Evolutionary conservation across 2,113 vertebrate genomes (phyloP), one percentile per base, ranked within the genome.

Genomic region (Perca flavescens): DNA sequence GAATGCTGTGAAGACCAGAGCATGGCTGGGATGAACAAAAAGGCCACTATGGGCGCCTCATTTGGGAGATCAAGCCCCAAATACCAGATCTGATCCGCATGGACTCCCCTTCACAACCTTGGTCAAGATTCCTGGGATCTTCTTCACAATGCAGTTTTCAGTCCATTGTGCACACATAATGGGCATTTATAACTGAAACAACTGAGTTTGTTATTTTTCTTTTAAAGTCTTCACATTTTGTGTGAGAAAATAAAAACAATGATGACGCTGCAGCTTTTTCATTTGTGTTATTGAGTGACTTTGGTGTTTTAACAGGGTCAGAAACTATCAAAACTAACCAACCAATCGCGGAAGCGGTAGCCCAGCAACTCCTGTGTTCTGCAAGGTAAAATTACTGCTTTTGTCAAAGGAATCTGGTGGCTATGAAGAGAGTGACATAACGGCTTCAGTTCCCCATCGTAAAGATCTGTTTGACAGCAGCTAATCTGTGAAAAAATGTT

Each of bases 1-100:
- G 49, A 82, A 86, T 9, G 47, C 21, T 40, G 46, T 10, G 75
- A 74, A 74, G 73, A 81, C 70, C 53, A 54, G n/a, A 40, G 54
- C 77, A 68, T 28, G 25, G 70, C 64, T 54, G 80, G 28, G 63
- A 73, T 52, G 60, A 94, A 94, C 93, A 94, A 93, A 92, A 88
- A 66, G 72, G 15, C 70, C 84, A 80, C 86, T 91, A 74, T 89
- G 76, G 66, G 82, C 8, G 74, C 89, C 88, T 92, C 91, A 82
- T 91, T 90, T 91, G 53, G 72, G 28, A 71, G 60, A 78, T 15
- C 60, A 66, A 84, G 89, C 36, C 75, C 88, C 86, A 88, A 95
- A 95, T 93, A 90, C 91, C 94, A 46, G 77, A 94, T 95, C 91
- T 93, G 77, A 87, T 94, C 80, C 79, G 88, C 94, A 89, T 94